Evolutionary conservation across 2,797 vertebrate genomes (phyloP).

Genomic region (Acrossocheilus fasciatus): DNA sequence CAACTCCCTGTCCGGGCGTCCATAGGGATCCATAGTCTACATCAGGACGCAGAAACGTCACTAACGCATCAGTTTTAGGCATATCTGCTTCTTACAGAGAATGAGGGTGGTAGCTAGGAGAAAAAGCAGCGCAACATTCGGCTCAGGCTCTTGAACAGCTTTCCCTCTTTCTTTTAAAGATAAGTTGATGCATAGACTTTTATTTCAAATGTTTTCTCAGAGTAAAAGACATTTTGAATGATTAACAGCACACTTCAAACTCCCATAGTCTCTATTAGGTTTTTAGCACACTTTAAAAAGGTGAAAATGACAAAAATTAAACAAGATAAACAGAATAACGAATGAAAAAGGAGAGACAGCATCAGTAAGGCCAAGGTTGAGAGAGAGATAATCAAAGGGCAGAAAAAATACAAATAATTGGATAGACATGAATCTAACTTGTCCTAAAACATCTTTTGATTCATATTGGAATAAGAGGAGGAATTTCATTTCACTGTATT

Average conservation of each 20-base stretch:
- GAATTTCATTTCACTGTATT: conserved; percentile 34
- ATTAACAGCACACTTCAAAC: conserved; percentile 57
- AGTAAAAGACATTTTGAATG: conserved; percentile 44
- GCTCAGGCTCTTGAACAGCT: conserved; percentile 29
- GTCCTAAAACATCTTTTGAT: conserved; percentile 38
- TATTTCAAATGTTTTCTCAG: conserved; percentile 43
- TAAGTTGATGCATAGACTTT: conserved; percentile 63
- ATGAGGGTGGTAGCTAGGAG: not conserved
- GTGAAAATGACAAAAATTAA: conserved; percentile 36
- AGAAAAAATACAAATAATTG: conserved; percentile 64
- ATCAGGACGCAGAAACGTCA: conserved; percentile 15
- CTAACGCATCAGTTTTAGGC: conserved; percentile 5
- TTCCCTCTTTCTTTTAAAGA: conserved; percentile 26
- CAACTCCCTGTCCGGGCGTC: conserved; percentile 32
- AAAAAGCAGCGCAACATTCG: conserved; percentile 20
- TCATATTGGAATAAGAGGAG: not conserved
- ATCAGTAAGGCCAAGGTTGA: conserved; percentile 62
- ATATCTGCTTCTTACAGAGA: not conserved
- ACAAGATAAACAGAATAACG: conserved; percentile 36
- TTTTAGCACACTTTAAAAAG: conserved; percentile 52
- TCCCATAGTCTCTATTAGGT: conserved; percentile 51
- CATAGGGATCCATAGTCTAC: conserved; percentile 27
- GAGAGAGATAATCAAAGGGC: conserved; percentile 59
- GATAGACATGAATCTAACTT: conserved; percentile 66
- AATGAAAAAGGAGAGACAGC: conserved; percentile 61